Conservation (phyloP, 2,113 vertebrate species). For the Platanista minor region DNA sequence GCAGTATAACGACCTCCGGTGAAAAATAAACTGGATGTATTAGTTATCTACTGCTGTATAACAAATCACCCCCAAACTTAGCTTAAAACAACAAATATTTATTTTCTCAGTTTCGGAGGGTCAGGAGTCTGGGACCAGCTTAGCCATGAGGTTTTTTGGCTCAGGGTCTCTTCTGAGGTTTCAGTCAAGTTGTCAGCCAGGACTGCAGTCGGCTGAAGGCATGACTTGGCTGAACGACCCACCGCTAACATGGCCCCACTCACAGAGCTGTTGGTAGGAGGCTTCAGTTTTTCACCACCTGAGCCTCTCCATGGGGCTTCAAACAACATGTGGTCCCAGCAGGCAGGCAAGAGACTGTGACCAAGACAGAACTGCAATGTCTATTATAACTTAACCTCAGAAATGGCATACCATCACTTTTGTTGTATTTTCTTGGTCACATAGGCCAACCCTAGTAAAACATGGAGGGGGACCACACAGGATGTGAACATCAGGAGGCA, state of each 20-base stretch:
- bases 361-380: neutral
- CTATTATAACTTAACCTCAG: neutral
- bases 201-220: neutral
- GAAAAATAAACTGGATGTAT: neutral
- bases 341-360: neutral
- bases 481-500: neutral
- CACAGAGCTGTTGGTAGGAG: neutral
- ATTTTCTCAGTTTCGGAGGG: neutral
- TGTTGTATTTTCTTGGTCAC: conserved; percentile 11
- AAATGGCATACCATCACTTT: neutral
- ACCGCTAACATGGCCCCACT: neutral
- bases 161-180: neutral
- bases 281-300: neutral
- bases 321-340: neutral
- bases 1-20: neutral
- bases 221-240: neutral
- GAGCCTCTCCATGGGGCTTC: neutral
- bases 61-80: neutral
- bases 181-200: neutral
- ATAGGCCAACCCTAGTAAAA: neutral
- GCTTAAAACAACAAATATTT: neutral
- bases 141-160: neutral
- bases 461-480: neutral
- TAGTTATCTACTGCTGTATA: neutral
- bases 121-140: conserved; percentile 23